Percentiles rank a stretch among this genome's conserved stretches.
phyloP scores from a whole-genome alignment of 2,797 vertebrate genomes.

The Austrolebias charrua region DNA sequence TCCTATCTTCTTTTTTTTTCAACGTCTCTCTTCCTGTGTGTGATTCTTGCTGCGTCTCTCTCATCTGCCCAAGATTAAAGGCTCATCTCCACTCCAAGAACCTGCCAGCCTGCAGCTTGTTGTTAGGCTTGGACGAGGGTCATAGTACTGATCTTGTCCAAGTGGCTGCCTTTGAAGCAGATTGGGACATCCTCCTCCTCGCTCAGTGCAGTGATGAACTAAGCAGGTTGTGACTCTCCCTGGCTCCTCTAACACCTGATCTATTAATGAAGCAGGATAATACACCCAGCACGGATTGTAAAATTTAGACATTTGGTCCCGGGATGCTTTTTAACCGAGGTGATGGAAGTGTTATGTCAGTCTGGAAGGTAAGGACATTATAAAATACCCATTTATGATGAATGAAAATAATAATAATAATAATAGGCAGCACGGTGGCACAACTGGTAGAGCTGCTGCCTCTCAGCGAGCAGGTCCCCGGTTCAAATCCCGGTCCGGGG shows the following conservation, averaged over 20 bases:
- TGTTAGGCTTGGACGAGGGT: slow-evolving; percentile 73
- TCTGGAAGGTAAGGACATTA: slow-evolving; percentile 10
- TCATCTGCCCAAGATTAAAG: slow-evolving; percentile 73
- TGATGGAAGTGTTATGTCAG: slow-evolving; percentile 42
- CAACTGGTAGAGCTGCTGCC: too few relatives aligned
- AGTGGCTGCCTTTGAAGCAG: slow-evolving; percentile 77
- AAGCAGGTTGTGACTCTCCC: slow-evolving; percentile 40
- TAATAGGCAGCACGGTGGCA: too few relatives aligned
- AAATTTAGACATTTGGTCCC: slow-evolving; percentile 54
- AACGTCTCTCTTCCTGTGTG: slow-evolving; percentile 18
- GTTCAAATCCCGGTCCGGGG: too few relatives aligned
- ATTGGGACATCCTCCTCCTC: slow-evolving; percentile 40
- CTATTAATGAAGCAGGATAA: slow-evolving; percentile 72
- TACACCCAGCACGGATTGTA: slow-evolving; percentile 46
- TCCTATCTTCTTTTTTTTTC: slow-evolving; percentile 4
- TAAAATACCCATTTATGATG: too few relatives aligned
- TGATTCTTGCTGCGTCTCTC: slow-evolving; percentile 25
- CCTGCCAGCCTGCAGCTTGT: slow-evolving; percentile 72
- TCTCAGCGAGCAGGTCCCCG: too few relatives aligned
- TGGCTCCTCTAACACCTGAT: slow-evolving; percentile 46
- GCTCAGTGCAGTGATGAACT: slow-evolving; percentile 57
- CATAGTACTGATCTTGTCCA: slow-evolving; percentile 73
- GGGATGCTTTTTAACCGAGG: slow-evolving; percentile 55
- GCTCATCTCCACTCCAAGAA: slow-evolving; percentile 64
- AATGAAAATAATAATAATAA: not conserved